Conservation (phyloP, 2,797 vertebrate species). For the Crenichthys baileyi region DNA sequence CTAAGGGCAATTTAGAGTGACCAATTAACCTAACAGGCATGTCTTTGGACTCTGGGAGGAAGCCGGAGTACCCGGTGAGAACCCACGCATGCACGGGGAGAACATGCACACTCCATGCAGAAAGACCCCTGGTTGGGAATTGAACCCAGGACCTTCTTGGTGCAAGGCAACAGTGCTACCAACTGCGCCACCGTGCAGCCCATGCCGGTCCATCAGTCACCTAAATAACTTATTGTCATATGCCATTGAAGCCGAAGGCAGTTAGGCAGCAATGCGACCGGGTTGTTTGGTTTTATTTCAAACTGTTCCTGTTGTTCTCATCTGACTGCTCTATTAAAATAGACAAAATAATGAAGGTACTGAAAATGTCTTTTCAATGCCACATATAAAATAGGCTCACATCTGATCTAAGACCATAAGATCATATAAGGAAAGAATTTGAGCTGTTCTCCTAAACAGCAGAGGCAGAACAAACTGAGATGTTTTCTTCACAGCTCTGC, state of each 20-base stretch:
- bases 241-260: neutral
- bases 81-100: too few relatives aligned
- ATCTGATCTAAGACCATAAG: neutral
- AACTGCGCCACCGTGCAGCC: too few relatives aligned
- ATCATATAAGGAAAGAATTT: neutral
- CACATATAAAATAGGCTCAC: neutral
- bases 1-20: too few relatives aligned
- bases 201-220: too few relatives aligned
- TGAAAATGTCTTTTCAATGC: neutral
- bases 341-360: neutral
- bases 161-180: too few relatives aligned
- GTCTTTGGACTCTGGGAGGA: too few relatives aligned
- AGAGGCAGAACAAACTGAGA: slow-evolving; percentile 1
- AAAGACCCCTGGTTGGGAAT: too few relatives aligned
- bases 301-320: neutral
- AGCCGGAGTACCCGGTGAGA: too few relatives aligned
- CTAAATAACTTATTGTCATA: too few relatives aligned
- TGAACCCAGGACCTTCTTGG: too few relatives aligned
- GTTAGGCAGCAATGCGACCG: neutral
- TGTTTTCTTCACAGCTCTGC: slow-evolving; percentile 18
- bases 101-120: too few relatives aligned
- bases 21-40: too few relatives aligned
- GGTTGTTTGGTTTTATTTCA: neutral
- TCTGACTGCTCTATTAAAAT: neutral
- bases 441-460: slow-evolving; percentile 2